These are phyloP conservation scores for Larimichthys polyactis DNA, from an alignment of 2,113 vertebrate species.

Conservation along the genomic window DNA sequence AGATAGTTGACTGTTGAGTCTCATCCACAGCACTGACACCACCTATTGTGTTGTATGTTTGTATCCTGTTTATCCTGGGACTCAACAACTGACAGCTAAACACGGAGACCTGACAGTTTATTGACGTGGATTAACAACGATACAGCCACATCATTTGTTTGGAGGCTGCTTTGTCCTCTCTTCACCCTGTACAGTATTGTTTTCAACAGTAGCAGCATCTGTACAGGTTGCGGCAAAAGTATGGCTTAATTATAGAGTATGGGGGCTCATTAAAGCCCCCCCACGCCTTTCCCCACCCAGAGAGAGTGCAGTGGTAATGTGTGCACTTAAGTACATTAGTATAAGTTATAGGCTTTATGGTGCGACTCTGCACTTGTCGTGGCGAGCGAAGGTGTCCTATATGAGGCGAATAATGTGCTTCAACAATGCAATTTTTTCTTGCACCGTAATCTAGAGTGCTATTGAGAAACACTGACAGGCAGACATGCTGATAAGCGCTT, in stretches of 20 bases:
- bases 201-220: neutral
- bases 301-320: neutral
- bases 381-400: conserved; percentile 1
- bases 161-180: neutral
- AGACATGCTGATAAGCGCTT: conserved; percentile 54
- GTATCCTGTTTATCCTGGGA: too few species aligned
- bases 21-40: too few species aligned
- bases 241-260: conserved; percentile 5
- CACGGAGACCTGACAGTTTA: neutral
- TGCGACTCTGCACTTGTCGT: neutral
- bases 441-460: neutral
- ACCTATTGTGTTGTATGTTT: too few species aligned
- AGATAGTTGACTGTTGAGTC: too few species aligned
- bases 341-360: neutral
- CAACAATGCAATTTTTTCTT: conserved; percentile 9
- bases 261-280: neutral
- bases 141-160: too few species aligned
- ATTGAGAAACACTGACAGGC: conserved; percentile 25
- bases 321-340: conserved; percentile 6
- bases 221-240: neutral
- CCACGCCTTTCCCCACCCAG: neutral
- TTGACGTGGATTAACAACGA: too few species aligned
- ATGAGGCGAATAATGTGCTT: neutral
- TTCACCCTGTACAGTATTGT: accelerated
- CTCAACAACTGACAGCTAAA: neutral